Conservation (phyloP, 1,140 invertebrate species). For the Melipona quadrifasciata region DNA sequence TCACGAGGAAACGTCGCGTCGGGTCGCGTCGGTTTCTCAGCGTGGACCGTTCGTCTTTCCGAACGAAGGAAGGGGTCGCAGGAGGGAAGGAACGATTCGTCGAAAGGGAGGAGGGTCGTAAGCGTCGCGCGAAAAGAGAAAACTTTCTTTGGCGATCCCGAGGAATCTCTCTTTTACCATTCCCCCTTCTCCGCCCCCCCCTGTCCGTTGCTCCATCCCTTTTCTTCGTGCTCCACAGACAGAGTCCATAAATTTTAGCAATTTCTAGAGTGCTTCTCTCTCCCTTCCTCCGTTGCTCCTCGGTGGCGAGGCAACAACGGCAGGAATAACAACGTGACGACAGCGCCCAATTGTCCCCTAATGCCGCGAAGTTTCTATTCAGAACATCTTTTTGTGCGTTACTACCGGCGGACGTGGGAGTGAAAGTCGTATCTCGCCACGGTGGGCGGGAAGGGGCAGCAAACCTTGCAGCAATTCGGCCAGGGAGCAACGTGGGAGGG, state of each 20-base stretch:
- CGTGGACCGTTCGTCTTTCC: constrained; percentile 52
- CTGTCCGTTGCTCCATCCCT: neutral
- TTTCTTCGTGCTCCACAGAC: constrained; percentile 16
- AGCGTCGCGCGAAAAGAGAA: constrained; percentile 59
- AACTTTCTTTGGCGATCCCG: constrained; percentile 59
- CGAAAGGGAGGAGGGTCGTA: constrained; percentile 54
- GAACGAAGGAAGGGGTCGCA: constrained; percentile 30
- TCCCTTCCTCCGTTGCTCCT: neutral
- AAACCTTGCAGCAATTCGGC: constrained; percentile 66
- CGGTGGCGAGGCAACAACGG: constrained; percentile 29
- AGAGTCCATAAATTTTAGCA: constrained; percentile 70
- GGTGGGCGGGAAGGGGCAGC: constrained; percentile 56
- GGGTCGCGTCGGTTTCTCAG: constrained; percentile 37
- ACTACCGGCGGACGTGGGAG: constrained; percentile 64
- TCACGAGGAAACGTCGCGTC: constrained; percentile 38
- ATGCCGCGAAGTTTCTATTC: constrained; percentile 71
- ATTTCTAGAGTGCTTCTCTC: constrained; percentile 64
- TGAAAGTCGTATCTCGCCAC: constrained; percentile 67
- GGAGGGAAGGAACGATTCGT: constrained; percentile 32
- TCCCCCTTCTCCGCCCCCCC: neutral
- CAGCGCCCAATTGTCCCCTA: constrained; percentile 70
- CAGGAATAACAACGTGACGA: constrained; percentile 71
- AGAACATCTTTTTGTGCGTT: constrained; percentile 70
- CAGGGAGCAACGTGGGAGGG: constrained; percentile 62
- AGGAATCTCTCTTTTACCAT: constrained; percentile 41